Conservation (phyloP, 1,140 invertebrate genomes). For the Achatina immaculata region DNA sequence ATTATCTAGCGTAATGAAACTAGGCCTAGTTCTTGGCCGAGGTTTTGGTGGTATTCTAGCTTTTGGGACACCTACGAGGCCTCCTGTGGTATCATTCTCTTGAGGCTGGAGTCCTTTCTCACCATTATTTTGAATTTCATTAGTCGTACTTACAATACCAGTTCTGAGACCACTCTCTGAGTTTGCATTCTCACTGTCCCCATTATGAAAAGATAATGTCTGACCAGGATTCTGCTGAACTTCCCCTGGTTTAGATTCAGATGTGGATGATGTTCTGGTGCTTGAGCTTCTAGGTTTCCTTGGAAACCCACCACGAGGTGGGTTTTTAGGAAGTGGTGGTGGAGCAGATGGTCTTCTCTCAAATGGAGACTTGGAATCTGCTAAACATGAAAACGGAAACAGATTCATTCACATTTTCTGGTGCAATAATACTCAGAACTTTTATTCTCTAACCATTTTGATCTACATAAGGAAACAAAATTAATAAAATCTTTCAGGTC, state of each 20-base stretch:
- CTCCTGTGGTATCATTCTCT: not conserved
- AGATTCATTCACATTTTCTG: too few species aligned
- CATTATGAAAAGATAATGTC: not conserved
- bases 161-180: not conserved
- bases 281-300: slow-evolving; percentile 21
- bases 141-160: not conserved
- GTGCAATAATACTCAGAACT: too few species aligned
- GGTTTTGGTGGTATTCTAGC: not conserved
- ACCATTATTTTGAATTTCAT: not conserved
- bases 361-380: not conserved
- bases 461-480: too few species aligned
- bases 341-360: slow-evolving; percentile 7
- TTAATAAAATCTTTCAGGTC: too few species aligned
- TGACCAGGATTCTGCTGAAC: not conserved
- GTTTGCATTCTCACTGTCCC: not conserved
- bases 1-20: not conserved
- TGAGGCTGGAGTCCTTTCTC: not conserved
- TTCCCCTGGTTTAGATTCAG: not conserved
- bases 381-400: not conserved
- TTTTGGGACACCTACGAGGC: not conserved
- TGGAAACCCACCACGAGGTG: slow-evolving; percentile 15
- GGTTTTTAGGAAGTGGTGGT: slow-evolving; percentile 33
- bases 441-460: too few species aligned
- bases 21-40: slow-evolving; percentile 8
- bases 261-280: not conserved